Percentiles rank a stretch among this genome's conserved stretches.
phyloP scores from a whole-genome alignment of 1,140 invertebrate species.

The Trichonephila inaurata region DNA sequence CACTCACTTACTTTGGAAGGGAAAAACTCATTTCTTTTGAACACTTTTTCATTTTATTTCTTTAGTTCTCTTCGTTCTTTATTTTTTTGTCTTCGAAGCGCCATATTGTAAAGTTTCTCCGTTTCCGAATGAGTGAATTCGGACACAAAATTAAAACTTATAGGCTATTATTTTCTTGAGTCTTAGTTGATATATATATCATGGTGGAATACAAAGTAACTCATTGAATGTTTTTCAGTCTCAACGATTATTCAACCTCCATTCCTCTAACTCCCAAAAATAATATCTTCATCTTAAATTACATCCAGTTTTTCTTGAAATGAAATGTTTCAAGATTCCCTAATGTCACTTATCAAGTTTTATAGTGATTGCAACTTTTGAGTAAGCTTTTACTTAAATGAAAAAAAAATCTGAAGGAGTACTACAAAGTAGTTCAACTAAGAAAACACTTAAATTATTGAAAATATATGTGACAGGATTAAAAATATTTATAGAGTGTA shows the following conservation, averaged over 20 bases:
- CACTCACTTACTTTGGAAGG: slow-evolving; percentile 55
- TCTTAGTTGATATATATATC: slow-evolving; percentile 29
- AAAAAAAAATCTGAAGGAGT: neutral
- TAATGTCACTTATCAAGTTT: neutral
- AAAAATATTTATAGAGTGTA: no score
- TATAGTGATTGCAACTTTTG: neutral
- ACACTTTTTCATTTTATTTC: slow-evolving; percentile 13
- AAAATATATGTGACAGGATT: no score
- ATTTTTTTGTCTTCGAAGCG: slow-evolving; percentile 3
- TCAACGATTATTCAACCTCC: slow-evolving; percentile 17
- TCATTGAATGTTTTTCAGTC: slow-evolving; percentile 1
- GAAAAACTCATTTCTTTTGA: slow-evolving; percentile 69
- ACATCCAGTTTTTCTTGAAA: slow-evolving; percentile 9
- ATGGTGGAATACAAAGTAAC: slow-evolving; percentile 17
- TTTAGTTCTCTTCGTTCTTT: neutral
- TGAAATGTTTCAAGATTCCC: slow-evolving; percentile 6
- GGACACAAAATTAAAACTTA: slow-evolving; percentile 65
- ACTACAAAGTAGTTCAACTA: neutral
- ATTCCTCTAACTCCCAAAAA: neutral
- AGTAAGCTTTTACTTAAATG: neutral
- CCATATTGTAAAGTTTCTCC: slow-evolving; percentile 68
- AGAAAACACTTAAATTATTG: no score
- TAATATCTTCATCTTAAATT: slow-evolving; percentile 26
- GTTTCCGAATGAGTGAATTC: slow-evolving; percentile 38
- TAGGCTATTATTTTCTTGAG: neutral